These are phyloP conservation scores for Diprion similis DNA, from an alignment of 1,140 invertebrate genomes.

Conservation along the genomic window DNA sequence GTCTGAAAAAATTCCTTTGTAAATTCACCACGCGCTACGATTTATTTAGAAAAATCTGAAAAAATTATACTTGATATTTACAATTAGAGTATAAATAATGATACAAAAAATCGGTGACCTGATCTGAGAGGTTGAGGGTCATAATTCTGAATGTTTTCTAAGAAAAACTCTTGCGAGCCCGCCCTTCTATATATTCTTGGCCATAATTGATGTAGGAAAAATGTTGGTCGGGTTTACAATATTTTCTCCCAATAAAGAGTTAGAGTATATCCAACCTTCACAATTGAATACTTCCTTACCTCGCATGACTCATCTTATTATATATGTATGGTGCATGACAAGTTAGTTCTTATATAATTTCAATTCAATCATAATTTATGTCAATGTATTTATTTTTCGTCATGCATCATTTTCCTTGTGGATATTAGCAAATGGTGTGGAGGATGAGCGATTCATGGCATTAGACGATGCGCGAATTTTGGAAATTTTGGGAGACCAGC, in stretches of 20 bases:
- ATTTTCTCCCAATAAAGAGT: background rate
- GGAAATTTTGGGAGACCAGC: conserved; percentile 4
- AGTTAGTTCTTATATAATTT: conserved; percentile 5
- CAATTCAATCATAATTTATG: conserved; percentile 5
- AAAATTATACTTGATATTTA: background rate
- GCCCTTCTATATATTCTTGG: background rate
- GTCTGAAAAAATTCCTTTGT: background rate
- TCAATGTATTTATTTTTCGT: conserved; percentile 5
- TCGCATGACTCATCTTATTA: background rate
- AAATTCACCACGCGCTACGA: background rate
- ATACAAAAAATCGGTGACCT: background rate
- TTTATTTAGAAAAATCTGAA: background rate
- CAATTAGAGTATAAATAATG: background rate
- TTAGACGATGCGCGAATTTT: background rate
- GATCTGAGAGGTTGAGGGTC: conserved; percentile 2
- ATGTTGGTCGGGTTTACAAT: background rate
- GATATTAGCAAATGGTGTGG: background rate
- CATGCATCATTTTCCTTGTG: background rate
- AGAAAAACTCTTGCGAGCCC: background rate
- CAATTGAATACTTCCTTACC: conserved; percentile 1
- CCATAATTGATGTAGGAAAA: conserved; percentile 3
- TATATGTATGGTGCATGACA: background rate
- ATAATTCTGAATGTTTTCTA: conserved; percentile 1
- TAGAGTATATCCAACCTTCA: conserved; percentile 1
- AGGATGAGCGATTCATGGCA: conserved; percentile 1